Evolutionary conservation across 2,113 vertebrate genomes (phyloP).

Genomic region (Zapornia atra): DNA sequence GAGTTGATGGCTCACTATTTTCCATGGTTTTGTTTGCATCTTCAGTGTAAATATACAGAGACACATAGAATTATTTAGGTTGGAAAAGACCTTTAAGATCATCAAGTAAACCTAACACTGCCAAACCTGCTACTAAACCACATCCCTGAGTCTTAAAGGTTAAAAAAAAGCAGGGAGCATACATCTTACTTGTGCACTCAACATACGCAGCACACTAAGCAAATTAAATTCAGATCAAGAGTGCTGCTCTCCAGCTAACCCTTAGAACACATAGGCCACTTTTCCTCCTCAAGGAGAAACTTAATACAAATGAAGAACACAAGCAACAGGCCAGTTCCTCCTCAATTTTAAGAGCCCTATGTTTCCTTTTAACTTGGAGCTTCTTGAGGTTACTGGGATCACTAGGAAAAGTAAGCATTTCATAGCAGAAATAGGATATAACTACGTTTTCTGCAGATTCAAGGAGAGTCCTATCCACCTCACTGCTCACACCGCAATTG

Average conservation of each 20-base stretch:
- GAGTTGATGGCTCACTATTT: no score
- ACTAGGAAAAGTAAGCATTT: not conserved
- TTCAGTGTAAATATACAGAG: accelerated
- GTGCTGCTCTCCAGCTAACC: not conserved
- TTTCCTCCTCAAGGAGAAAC: not conserved
- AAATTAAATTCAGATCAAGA: not conserved
- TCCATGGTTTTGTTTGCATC: accelerated
- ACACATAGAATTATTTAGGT: not conserved
- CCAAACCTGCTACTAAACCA: not conserved
- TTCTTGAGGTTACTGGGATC: not conserved
- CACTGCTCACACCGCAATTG: not conserved
- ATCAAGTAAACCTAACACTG: not conserved
- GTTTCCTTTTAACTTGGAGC: not conserved
- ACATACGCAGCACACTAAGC: not conserved
- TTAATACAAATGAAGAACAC: not conserved
- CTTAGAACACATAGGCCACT: not conserved
- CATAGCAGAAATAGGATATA: not conserved
- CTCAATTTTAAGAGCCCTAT: not conserved
- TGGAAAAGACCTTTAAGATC: not conserved
- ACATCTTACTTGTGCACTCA: not conserved
- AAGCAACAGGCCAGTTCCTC: not conserved
- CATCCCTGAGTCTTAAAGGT: accelerated
- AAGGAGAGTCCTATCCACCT: not conserved
- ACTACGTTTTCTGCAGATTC: not conserved
- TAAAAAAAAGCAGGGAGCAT: accelerated